phyloP scores from a whole-genome alignment of 2,113 vertebrate species.

The Thunnus maccoyii region DNA sequence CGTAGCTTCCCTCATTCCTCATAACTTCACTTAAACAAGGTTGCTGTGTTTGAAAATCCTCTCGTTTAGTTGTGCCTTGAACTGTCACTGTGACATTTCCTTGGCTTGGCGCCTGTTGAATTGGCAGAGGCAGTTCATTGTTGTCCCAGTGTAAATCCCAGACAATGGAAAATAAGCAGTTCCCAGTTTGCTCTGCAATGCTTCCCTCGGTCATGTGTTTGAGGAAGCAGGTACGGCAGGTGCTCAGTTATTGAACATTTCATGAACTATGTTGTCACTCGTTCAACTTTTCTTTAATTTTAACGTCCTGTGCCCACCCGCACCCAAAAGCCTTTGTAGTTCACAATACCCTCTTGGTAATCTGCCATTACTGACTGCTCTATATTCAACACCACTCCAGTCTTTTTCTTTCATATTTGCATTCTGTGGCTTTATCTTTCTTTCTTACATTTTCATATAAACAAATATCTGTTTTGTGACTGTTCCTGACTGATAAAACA shows the following conservation, averaged over 20 bases:
- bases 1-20: background rate
- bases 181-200: constrained; percentile 29
- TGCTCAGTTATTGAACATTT: constrained; percentile 37
- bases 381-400: constrained; percentile 26
- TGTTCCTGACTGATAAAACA: constrained; percentile 37
- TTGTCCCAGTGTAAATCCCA: constrained; percentile 44
- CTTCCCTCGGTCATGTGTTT: constrained; percentile 15
- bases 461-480: constrained; percentile 14
- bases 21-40: constrained; percentile 1
- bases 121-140: constrained; percentile 25
- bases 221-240: constrained; percentile 15
- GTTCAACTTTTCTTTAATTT: constrained; percentile 22
- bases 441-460: constrained; percentile 1
- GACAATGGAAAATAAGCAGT: constrained; percentile 59
- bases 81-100: constrained; percentile 6
- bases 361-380: constrained; percentile 46
- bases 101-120: constrained; percentile 42
- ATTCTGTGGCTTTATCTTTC: constrained; percentile 25
- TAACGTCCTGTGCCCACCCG: constrained; percentile 1
- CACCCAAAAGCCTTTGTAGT: constrained; percentile 28
- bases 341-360: constrained; percentile 46
- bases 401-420: constrained; percentile 31
- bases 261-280: constrained; percentile 14
- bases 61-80: background rate
- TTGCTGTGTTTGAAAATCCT: background rate